Base-by-base conservation (phyloP, 1,140 invertebrate genomes). In the Lithobius niger region DNA sequence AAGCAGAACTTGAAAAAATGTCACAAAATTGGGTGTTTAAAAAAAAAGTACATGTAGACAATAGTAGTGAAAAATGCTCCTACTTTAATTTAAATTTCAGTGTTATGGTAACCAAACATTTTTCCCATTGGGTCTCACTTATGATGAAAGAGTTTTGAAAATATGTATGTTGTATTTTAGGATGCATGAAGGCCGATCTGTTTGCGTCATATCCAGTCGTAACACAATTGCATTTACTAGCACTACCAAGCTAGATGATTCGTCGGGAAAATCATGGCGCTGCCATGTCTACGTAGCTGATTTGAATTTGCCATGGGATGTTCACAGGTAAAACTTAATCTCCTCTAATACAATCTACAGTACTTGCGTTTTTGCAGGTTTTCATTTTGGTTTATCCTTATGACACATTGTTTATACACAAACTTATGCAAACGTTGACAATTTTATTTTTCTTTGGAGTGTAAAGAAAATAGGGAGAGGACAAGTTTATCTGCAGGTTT, bases 251-350 rank as follows among this genome's bases (percentile, higher is more conserved):
- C 71, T 83, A 45, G 75, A 79, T 44, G 83, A 86, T 61, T 65
- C 63, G 15, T 76, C 71, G 50, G 79, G 78, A 10, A 78, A 80
- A 64, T 80, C 78, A 49, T 83, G 81, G 76, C 80, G 81, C 27
- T 82, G 80, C 22, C 80, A 88, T 69, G 84, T 91, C 44, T 92
- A 89, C 69, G 82, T 91, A 3, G 82, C 83, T 60, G 88, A 93
- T 68, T 71, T 91, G 27, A 88, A 90, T 67, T 82, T 83, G 58
- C 86, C 87, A 1, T 90, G 86, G 86, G 77, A 84, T 62, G 75
- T 78, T 55, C 79, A 86, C 61, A 81, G 80, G 80, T 85, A 81
- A 65, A 71, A 51, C 36, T 45, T 31, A 54, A 44, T 31, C n/a
- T n/a, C n/a, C n/a, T n/a, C n/a, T 36, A 55, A 19, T 49, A 56